A percentile compares a stretch with the other conserved stretches of the same genome.
Evolutionary conservation across 2,113 vertebrate species (phyloP).

Genomic region (Rhombomys opimus): DNA sequence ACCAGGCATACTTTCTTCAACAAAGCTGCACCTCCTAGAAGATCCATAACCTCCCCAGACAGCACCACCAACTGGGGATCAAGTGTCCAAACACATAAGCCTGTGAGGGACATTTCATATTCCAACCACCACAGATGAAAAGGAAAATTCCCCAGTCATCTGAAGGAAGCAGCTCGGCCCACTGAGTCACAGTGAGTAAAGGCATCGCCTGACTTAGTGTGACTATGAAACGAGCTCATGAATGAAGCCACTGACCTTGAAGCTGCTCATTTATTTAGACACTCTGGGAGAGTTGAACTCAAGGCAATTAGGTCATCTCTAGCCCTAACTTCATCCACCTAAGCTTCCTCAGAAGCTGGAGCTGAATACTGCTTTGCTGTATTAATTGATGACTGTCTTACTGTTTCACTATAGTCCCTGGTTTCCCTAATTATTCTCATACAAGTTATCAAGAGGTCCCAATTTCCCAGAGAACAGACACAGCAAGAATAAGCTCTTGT

Average conservation of each 20-base stretch:
- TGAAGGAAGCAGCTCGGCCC: background rate
- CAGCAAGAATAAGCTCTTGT: background rate
- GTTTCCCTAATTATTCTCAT: background rate
- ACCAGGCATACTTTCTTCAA: background rate
- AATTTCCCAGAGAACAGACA: background rate
- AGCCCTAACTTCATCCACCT: background rate
- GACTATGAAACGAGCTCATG: background rate
- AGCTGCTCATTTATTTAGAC: background rate
- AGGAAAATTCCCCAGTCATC: background rate
- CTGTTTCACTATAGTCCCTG: background rate
- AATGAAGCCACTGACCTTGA: background rate
- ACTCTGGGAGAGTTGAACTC: background rate
- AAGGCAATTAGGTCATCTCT: background rate
- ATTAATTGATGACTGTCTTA: background rate
- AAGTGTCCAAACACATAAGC: too few relatives aligned
- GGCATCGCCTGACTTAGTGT: background rate
- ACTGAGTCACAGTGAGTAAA: background rate
- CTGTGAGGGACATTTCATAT: background rate
- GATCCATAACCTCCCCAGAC: background rate
- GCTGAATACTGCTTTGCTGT: background rate
- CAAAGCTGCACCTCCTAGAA: background rate
- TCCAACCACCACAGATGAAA: rapidly evolving
- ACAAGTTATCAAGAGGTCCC: background rate
- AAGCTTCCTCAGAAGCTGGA: background rate
- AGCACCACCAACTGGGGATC: background rate